Conservation (phyloP, 2,113 vertebrate genomes). For the Oncorhynchus clarkii region DNA sequence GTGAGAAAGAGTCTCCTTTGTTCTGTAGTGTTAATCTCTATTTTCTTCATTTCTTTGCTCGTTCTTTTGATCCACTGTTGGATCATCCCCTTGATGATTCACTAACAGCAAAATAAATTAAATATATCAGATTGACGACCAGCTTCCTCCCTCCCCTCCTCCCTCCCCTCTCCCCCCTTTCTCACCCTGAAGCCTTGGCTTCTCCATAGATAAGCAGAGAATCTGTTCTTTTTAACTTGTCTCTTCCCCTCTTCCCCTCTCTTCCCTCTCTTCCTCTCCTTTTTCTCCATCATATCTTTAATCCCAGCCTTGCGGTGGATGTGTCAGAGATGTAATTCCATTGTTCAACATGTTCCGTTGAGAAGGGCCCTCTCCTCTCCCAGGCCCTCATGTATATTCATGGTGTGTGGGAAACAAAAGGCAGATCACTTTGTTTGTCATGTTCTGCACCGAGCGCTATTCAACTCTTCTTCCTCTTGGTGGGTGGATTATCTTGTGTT, state of each 20-base stretch:
- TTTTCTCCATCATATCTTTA: slow-evolving; percentile 49
- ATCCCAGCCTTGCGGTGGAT: slow-evolving; percentile 72
- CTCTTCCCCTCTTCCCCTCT: slow-evolving; percentile 58
- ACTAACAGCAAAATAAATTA: slow-evolving; percentile 74
- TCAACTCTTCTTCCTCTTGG: slow-evolving; percentile 50
- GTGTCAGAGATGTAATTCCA: slow-evolving; percentile 75
- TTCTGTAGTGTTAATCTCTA: slow-evolving; percentile 69
- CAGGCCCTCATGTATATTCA: slow-evolving; percentile 70
- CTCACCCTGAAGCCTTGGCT: slow-evolving; percentile 54
- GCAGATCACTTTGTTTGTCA: slow-evolving; percentile 66
- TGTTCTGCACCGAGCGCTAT: slow-evolving; percentile 55
- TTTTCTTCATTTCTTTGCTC: slow-evolving; percentile 47
- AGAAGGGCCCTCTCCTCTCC: slow-evolving; percentile 14
- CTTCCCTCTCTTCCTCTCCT: slow-evolving; percentile 27
- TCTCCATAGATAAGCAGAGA: slow-evolving; percentile 15
- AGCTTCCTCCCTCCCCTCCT: slow-evolving; percentile 25
- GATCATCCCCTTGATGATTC: slow-evolving; percentile 75
- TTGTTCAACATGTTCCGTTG: slow-evolving; percentile 70
- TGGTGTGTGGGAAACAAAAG: slow-evolving; percentile 70
- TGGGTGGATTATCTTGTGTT: slow-evolving; percentile 64
- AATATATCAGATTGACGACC: slow-evolving; percentile 71
- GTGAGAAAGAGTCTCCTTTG: slow-evolving; percentile 60
- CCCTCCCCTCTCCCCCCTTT: slow-evolving; percentile 43
- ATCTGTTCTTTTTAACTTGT: slow-evolving; percentile 10
- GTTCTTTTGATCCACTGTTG: slow-evolving; percentile 71